Percentiles rank a stretch among this genome's conserved stretches.
Evolutionary conservation across 92 coral and sea anemone species (phyloP).

Genomic region (Siderastrea radians): DNA sequence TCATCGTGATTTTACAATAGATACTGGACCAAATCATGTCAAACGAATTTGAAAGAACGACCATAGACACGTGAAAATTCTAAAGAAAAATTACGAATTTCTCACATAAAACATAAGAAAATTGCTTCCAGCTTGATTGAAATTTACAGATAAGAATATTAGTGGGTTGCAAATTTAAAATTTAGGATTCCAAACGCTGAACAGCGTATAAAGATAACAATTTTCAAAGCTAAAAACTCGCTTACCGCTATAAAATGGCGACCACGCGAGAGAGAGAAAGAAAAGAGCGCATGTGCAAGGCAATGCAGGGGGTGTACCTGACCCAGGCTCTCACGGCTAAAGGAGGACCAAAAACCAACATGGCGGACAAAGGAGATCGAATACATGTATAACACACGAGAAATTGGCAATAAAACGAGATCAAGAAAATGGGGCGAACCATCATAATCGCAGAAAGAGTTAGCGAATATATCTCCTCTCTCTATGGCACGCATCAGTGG

Average conservation of each 20-base stretch:
- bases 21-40: no score
- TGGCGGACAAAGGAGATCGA: constrained; percentile 63
- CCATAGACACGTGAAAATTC: constrained; percentile 1
- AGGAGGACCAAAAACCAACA: constrained; percentile 17
- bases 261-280: constrained; percentile 96
- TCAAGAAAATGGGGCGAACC: constrained; percentile 83
- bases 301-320: constrained; percentile 82
- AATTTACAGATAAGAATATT: not conserved
- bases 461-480: constrained; percentile 78
- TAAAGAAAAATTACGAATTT: not conserved
- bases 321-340: constrained; percentile 41
- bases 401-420: not conserved
- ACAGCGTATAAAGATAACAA: not conserved
- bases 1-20: no score
- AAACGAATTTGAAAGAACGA: not conserved
- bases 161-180: no score
- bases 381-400: not conserved
- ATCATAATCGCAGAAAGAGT: constrained; percentile 87
- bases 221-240: not conserved
- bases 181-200: not conserved
- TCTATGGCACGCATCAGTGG: constrained; percentile 89
- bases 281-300: constrained; percentile 82
- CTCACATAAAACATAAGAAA: not conserved
- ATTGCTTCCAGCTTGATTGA: not conserved
- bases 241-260: constrained; percentile 48